These are phyloP conservation scores for Cyanistes caeruleus DNA, from an alignment of 2,113 vertebrate species.

Conservation along the genomic window DNA sequence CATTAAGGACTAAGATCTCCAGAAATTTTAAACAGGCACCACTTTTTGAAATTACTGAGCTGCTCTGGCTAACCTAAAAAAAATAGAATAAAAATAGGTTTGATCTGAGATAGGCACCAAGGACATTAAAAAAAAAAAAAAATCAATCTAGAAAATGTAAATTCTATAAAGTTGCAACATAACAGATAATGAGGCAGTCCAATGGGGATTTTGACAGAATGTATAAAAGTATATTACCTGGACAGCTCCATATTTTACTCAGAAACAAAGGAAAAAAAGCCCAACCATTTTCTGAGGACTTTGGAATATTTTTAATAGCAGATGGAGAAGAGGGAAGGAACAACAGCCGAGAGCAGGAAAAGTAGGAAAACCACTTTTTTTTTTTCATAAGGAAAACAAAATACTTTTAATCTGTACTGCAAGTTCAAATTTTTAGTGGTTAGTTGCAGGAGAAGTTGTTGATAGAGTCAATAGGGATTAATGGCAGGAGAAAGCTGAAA, in stretches of 20 bases:
- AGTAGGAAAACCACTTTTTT: fast-evolving
- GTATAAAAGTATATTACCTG: background rate
- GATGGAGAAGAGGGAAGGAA: background rate
- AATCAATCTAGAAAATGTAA: background rate
- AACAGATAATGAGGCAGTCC: background rate
- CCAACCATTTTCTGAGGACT: background rate
- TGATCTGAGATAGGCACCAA: background rate
- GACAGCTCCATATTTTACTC: background rate
- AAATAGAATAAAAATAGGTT: background rate
- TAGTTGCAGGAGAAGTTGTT: background rate
- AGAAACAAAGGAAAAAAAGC: background rate
- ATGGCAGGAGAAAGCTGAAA: background rate
- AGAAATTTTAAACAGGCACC: background rate
- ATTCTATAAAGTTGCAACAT: background rate
- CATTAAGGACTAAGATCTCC: background rate
- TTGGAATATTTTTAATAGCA: background rate
- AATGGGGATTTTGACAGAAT: background rate
- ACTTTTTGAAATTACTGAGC: background rate
- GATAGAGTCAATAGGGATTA: background rate
- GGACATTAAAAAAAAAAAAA: background rate
- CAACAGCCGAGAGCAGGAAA: background rate
- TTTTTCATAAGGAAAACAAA: background rate
- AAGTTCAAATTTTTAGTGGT: background rate
- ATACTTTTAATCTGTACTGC: background rate
- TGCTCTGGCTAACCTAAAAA: background rate